Percentiles rank a stretch among this genome's conserved stretches.
phyloP scores from a whole-genome alignment of 2,888 invertebrate species.

The Euplexia lucipara region DNA sequence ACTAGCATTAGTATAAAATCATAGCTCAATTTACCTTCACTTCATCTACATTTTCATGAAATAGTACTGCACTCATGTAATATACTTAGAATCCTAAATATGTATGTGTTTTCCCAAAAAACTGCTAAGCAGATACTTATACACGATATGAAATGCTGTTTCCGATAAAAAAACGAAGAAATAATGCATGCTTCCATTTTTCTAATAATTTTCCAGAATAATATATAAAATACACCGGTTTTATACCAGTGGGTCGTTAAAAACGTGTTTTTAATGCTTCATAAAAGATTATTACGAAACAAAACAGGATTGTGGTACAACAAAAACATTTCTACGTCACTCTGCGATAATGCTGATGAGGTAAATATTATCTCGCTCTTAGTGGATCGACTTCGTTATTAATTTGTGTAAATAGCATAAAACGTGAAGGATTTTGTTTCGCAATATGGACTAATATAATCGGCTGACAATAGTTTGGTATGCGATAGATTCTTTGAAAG shows the following conservation, averaged over 20 bases:
- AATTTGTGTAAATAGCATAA: background rate
- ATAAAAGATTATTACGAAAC: slow-evolving; percentile 34
- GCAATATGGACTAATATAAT: no score
- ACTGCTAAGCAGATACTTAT: background rate
- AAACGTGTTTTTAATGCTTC: slow-evolving; percentile 43
- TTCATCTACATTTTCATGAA: no score
- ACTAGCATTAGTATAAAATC: no score
- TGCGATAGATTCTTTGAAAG: no score
- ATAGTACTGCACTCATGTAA: no score
- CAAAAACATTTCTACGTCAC: slow-evolving; percentile 21
- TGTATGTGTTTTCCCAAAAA: no score
- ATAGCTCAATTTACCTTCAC: no score
- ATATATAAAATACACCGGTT: slow-evolving; percentile 34
- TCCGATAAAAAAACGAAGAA: background rate
- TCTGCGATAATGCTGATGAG: slow-evolving; percentile 18
- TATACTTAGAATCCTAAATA: no score
- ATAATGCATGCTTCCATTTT: slow-evolving; percentile 6
- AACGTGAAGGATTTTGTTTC: background rate
- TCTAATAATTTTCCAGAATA: slow-evolving; percentile 36
- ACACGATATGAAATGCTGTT: background rate
- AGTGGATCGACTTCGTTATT: slow-evolving; percentile 1
- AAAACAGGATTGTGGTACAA: slow-evolving; percentile 34
- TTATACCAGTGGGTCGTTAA: slow-evolving; percentile 39
- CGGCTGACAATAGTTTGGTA: no score
- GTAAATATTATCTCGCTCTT: slow-evolving; percentile 13